A percentile compares a stretch with the other conserved stretches of the same genome.
Evolutionary conservation across 2,888 invertebrate genomes (phyloP).

Genomic region (Cyclophora albipunctata): DNA sequence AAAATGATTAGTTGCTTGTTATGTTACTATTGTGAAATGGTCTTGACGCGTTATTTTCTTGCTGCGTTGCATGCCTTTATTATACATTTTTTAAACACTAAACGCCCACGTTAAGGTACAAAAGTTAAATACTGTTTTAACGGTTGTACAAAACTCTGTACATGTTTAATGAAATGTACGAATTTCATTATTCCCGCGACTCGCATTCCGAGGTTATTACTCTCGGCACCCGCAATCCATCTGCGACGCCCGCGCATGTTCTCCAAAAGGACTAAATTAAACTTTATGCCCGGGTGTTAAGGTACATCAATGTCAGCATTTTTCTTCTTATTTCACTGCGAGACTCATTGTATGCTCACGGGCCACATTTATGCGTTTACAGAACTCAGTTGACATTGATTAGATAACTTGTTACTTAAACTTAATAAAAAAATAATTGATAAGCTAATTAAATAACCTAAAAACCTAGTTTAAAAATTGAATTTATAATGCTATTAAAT

Average conservation of each 20-base stretch:
- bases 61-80: no score
- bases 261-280: neutral
- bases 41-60: no score
- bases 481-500: neutral
- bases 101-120: neutral
- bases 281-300: neutral
- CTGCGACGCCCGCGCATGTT: constrained; percentile 27
- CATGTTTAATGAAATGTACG: constrained; percentile 16
- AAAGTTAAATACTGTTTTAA: constrained; percentile 7
- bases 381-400: neutral
- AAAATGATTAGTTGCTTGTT: neutral
- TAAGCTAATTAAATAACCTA: no score
- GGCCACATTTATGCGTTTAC: constrained; percentile 18
- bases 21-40: no score
- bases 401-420: no score
- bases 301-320: neutral
- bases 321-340: constrained; percentile 12
- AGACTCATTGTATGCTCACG: constrained; percentile 26
- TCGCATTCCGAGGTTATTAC: constrained; percentile 50
- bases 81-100: no score
- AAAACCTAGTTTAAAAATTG: no score
- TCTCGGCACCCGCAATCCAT: constrained; percentile 32
- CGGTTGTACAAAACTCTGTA: constrained; percentile 9
- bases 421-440: no score
- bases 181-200: constrained; percentile 15